These are phyloP conservation scores for Lasius platythorax DNA, from an alignment of 2,888 invertebrate genomes.

Conservation along the genomic window DNA sequence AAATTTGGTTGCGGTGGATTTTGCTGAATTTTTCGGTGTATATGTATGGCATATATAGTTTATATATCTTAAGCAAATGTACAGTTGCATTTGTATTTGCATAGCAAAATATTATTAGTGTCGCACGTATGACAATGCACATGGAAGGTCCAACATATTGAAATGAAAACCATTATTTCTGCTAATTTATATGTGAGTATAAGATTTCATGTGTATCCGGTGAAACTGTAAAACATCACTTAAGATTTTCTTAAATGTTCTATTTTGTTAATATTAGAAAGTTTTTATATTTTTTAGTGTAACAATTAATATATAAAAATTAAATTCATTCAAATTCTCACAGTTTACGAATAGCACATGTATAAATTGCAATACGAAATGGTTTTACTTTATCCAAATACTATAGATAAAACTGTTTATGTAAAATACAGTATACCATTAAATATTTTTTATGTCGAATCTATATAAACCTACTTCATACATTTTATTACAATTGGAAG, in stretches of 20 bases:
- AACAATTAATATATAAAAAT: neutral
- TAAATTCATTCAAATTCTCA: neutral
- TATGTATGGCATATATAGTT: neutral
- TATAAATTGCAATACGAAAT: neutral
- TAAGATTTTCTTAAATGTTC: too few relatives aligned
- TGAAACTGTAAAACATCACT: too few relatives aligned
- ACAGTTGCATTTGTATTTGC: constrained; percentile 27
- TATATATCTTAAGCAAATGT: constrained; percentile 40
- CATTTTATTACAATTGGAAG: neutral
- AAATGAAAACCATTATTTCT: constrained; percentile 34
- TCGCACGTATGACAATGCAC: constrained; percentile 32
- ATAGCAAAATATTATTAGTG: constrained; percentile 24
- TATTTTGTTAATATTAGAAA: neutral
- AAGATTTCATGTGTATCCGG: too few relatives aligned
- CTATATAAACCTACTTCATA: neutral
- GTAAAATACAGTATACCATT: neutral
- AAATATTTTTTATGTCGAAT: neutral
- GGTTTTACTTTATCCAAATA: neutral
- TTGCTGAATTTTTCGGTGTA: neutral
- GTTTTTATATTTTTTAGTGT: neutral
- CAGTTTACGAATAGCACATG: neutral
- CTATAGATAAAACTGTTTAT: neutral
- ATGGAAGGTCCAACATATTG: constrained; percentile 43
- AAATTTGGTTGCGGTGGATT: neutral
- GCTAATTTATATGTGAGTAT: neutral